A percentile compares a stretch with the other conserved stretches of the same genome.
Conservation (phyloP, 1,140 invertebrate genomes). For the Tetramorium parvispinum region DNA sequence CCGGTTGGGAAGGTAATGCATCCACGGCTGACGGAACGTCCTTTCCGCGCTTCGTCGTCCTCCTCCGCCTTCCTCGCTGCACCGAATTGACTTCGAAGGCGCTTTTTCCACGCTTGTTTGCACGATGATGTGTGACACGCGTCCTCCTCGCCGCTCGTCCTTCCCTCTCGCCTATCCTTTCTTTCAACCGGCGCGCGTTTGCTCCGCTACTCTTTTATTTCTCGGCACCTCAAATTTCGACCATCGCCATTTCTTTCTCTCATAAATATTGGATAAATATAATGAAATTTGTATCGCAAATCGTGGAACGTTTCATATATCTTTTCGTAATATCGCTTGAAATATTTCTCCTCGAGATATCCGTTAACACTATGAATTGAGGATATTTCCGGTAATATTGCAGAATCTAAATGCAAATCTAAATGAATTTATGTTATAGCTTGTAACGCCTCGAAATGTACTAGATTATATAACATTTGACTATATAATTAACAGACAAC, state of each 20-base stretch:
- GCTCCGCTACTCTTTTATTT: background rate
- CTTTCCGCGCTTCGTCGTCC: conserved; percentile 56
- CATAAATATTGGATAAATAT: conserved; percentile 2
- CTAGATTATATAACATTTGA: background rate
- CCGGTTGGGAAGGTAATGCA: conserved; percentile 62
- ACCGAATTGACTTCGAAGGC: conserved; percentile 63
- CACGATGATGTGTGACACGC: conserved; percentile 51
- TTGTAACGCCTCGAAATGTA: background rate
- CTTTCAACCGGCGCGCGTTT: background rate
- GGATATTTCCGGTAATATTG: background rate
- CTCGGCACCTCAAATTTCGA: background rate
- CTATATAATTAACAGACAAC: background rate
- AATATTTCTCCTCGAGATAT: background rate
- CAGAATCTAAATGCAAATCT: background rate
- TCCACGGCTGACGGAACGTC: conserved; percentile 67
- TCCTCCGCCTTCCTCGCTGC: conserved; percentile 32
- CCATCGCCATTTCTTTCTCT: background rate
- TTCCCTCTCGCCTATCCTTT: background rate
- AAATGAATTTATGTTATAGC: background rate
- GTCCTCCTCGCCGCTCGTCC: conserved; percentile 24
- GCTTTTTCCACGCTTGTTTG: conserved; percentile 68
- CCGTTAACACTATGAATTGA: background rate
- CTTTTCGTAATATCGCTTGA: background rate
- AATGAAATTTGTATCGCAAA: background rate
- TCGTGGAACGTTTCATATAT: background rate